Evolutionary conservation across 2,113 vertebrate genomes (phyloP).

Genomic region (Nothoprocta pentlandii): DNA sequence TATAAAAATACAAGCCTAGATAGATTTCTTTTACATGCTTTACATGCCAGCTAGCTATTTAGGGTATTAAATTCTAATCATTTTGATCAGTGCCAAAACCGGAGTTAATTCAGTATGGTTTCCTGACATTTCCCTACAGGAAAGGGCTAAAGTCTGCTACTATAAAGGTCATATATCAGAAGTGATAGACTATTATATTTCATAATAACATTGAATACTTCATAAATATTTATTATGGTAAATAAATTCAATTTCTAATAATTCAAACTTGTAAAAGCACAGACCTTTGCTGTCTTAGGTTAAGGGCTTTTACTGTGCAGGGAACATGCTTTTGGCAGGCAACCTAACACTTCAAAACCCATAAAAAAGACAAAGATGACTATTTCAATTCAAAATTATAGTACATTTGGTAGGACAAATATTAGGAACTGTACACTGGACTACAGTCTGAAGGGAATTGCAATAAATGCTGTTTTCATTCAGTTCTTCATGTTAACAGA

Average conservation of each 20-base stretch:
- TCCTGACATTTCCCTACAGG: not conserved
- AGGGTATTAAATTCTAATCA: not conserved
- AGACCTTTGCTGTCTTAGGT: not conserved
- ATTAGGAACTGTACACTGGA: not conserved
- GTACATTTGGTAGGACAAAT: not conserved
- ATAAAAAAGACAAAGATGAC: not conserved
- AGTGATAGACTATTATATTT: not conserved
- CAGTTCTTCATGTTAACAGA: not conserved
- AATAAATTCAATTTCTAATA: not conserved
- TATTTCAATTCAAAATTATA: not conserved
- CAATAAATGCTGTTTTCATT: not conserved
- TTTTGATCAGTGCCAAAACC: conserved; percentile 14
- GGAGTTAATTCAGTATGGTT: conserved; percentile 42
- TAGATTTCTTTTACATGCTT: not conserved
- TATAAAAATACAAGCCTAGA: not conserved
- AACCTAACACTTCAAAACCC: not conserved
- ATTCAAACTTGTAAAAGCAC: not conserved
- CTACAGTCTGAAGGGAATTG: not conserved
- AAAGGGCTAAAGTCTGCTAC: not conserved
- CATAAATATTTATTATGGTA: not conserved
- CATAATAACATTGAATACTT: too few relatives aligned
- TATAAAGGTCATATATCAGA: not conserved
- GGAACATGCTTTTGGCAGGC: not conserved
- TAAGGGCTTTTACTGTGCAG: not conserved
- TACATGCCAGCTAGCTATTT: conserved; percentile 1